Conservation (phyloP, 2,797 vertebrate genomes). For the Adelosebastes latens region DNA sequence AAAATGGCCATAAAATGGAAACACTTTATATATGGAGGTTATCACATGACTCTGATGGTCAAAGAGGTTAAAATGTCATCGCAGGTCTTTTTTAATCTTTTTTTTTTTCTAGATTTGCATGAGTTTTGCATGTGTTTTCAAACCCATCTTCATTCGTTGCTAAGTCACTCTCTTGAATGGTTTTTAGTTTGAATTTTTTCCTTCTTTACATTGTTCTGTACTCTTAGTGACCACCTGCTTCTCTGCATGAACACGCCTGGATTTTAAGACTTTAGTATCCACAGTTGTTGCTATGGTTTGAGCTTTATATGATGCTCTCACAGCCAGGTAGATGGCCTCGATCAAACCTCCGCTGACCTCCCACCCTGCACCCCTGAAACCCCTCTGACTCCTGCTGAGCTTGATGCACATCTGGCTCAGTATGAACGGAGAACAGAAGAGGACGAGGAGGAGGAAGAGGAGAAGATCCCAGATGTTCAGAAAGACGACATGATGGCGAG, state of each 20-base stretch:
- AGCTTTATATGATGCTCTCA: slow-evolving; percentile 54
- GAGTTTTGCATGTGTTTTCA: slow-evolving; percentile 35
- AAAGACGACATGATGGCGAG: slow-evolving; percentile 91
- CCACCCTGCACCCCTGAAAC: slow-evolving; percentile 14
- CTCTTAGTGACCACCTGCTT: neutral
- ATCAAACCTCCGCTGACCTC: slow-evolving; percentile 26
- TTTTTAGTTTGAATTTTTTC: neutral
- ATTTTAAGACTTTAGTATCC: neutral
- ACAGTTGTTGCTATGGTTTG: slow-evolving; percentile 34
- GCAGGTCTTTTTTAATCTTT: neutral
- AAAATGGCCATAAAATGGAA: neutral
- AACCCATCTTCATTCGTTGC: neutral
- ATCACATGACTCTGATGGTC: neutral
- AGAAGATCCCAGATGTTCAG: slow-evolving; percentile 79
- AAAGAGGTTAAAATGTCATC: neutral
- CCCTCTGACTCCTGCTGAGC: slow-evolving; percentile 56
- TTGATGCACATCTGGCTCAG: slow-evolving; percentile 75
- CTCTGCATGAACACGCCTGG: slow-evolving; percentile 42
- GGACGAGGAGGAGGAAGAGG: slow-evolving; percentile 74
- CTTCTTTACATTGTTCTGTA: neutral
- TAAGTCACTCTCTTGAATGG: neutral
- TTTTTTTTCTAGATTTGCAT: slow-evolving; percentile 8
- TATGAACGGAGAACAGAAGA: slow-evolving; percentile 70
- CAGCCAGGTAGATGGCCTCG: slow-evolving; percentile 60
- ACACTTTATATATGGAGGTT: neutral